Conservation (phyloP, 2,797 vertebrate genomes). For the Cyclopterus lumpus region DNA sequence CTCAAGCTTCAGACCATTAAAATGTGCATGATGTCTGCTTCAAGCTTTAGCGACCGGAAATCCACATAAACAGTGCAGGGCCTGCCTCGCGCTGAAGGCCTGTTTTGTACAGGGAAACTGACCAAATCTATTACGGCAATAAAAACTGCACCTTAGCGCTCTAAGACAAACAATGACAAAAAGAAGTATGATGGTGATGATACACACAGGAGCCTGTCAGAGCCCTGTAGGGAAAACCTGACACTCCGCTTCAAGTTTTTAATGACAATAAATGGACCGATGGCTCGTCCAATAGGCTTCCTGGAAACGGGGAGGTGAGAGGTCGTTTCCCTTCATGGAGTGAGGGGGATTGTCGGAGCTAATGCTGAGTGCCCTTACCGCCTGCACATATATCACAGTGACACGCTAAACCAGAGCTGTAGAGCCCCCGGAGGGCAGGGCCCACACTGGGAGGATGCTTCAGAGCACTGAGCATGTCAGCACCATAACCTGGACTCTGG, state of each 20-base stretch:
- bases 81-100: constrained; percentile 21
- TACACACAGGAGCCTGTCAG: constrained; percentile 6
- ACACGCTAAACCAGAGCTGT: constrained; percentile 33
- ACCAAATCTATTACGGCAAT: constrained; percentile 35
- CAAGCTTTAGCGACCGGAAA: constrained; percentile 52
- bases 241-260: constrained; percentile 32
- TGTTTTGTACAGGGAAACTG: constrained; percentile 17
- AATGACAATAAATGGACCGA: constrained; percentile 70
- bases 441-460: constrained; percentile 50
- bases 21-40: constrained; percentile 60
- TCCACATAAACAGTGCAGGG: constrained; percentile 67
- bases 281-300: constrained; percentile 43
- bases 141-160: constrained; percentile 26
- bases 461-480: constrained; percentile 48
- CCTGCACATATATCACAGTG: constrained; percentile 62
- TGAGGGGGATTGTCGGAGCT: constrained; percentile 39
- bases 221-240: constrained; percentile 5
- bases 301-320: constrained; percentile 47
- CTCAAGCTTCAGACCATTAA: constrained; percentile 53
- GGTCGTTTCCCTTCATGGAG: constrained; percentile 51
- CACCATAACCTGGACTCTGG: constrained; percentile 30
- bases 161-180: constrained; percentile 6
- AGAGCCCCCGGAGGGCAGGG: constrained; percentile 31
- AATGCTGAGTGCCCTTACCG: constrained; percentile 21
- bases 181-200: constrained; percentile 13